These are phyloP conservation scores for Aspidiotus destructor DNA, from an alignment of 2,888 invertebrate genomes.

Conservation along the genomic window DNA sequence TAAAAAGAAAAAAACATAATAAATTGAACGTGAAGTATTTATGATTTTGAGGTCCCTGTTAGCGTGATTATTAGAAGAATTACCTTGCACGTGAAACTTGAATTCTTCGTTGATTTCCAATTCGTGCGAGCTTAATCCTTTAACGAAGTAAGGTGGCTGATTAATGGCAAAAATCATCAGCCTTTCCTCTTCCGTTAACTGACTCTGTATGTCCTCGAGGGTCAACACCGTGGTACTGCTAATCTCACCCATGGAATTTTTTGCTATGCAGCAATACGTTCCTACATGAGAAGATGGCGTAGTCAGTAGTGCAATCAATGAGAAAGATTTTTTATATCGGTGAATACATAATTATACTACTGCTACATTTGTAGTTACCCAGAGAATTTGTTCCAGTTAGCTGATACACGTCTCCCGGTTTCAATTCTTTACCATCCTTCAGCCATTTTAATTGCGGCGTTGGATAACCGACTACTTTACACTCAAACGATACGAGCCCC, in stretches of 20 bases:
- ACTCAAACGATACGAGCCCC: conserved; percentile 83
- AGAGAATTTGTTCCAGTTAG: conserved; percentile 81
- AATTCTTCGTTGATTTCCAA: conserved; percentile 72
- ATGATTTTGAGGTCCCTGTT: neutral
- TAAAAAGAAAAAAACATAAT: conserved; percentile 40
- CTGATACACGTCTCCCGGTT: conserved; percentile 86
- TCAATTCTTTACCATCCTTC: conserved; percentile 83
- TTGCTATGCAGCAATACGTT: conserved; percentile 79
- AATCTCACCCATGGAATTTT: conserved; percentile 83
- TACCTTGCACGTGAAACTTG: conserved; percentile 70
- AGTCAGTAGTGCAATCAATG: neutral
- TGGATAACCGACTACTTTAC: conserved; percentile 85
- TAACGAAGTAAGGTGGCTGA: conserved; percentile 73
- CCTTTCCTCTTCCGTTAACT: conserved; percentile 75
- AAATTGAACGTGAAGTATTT: conserved; percentile 36
- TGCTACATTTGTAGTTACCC: conserved; percentile 42
- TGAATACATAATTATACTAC: neutral
- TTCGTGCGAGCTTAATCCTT: conserved; percentile 71
- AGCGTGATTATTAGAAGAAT: conserved; percentile 6
- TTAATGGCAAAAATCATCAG: conserved; percentile 59
- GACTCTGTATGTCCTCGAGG: conserved; percentile 81
- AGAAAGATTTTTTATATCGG: neutral
- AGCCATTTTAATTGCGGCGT: conserved; percentile 82
- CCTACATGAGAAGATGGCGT: conserved; percentile 42
- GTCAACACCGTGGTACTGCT: conserved; percentile 78